Conservation (phyloP, 2,888 invertebrate genomes). For the Eucriotettix oculatus region DNA sequence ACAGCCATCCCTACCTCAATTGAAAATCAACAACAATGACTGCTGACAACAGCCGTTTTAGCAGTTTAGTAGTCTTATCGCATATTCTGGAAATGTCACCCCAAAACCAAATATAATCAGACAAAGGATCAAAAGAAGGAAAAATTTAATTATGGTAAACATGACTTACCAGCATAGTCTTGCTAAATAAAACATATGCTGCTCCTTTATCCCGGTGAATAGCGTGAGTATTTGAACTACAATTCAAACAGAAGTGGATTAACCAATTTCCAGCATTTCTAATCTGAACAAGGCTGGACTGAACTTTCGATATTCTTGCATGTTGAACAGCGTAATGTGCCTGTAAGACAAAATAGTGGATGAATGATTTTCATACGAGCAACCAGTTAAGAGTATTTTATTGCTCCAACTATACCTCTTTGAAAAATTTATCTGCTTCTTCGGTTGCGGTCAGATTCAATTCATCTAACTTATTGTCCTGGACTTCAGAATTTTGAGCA, state of each 20-base stretch:
- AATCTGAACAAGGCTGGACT: constrained; percentile 38
- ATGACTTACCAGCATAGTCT: constrained; percentile 37
- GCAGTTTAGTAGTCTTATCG: too few relatives aligned
- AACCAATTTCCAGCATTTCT: constrained; percentile 41
- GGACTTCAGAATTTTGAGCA: constrained; percentile 37
- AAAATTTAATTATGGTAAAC: too few relatives aligned
- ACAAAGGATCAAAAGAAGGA: too few relatives aligned
- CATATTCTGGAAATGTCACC: too few relatives aligned
- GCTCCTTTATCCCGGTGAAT: constrained; percentile 36
- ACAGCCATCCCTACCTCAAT: too few relatives aligned
- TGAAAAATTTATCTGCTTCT: constrained; percentile 47
- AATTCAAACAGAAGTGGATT: constrained; percentile 44
- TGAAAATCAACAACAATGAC: too few relatives aligned
- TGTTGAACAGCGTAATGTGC: constrained; percentile 35
- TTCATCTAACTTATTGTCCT: constrained; percentile 35
- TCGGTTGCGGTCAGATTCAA: constrained; percentile 39
- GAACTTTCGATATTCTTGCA: constrained; percentile 34
- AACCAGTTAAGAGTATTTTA: background rate
- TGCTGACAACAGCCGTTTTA: too few relatives aligned
- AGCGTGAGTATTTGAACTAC: constrained; percentile 45
- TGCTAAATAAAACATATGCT: constrained; percentile 34
- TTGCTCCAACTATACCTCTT: constrained; percentile 33
- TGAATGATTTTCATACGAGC: background rate
- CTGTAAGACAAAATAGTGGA: constrained; percentile 21
- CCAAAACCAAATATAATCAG: too few relatives aligned